These are phyloP conservation scores for Tiliqua scincoides DNA, from an alignment of 2,113 vertebrate genomes.

Conservation along the genomic window DNA sequence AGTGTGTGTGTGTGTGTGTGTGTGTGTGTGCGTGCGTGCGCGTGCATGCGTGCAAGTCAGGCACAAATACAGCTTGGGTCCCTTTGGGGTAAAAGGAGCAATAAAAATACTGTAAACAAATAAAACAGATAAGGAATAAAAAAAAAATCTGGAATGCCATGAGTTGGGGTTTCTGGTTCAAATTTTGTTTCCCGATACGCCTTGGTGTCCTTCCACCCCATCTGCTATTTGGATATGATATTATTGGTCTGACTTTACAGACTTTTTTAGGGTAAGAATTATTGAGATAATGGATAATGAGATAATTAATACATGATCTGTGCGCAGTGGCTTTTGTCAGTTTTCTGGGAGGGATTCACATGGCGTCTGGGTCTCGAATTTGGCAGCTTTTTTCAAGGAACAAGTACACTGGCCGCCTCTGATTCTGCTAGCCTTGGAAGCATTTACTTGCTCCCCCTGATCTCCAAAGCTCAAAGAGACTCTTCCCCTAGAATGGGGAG, in stretches of 20 bases:
- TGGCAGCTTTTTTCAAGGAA: constrained; percentile 26
- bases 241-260: background rate
- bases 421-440: background rate
- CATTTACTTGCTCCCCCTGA: background rate
- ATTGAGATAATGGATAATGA: background rate
- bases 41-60: too few relatives aligned
- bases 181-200: background rate
- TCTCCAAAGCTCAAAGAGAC: constrained; percentile 6
- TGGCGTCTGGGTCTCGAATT: background rate
- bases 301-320: background rate
- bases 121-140: too few relatives aligned
- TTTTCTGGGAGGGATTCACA: background rate
- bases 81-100: too few relatives aligned
- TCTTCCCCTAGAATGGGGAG: background rate
- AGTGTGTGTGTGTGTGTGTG: too few relatives aligned
- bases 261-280: background rate
- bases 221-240: background rate
- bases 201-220: background rate
- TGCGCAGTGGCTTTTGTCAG: constrained; percentile 3
- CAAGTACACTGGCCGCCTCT: background rate
- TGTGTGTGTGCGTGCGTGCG: too few relatives aligned
- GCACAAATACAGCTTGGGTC: too few relatives aligned
- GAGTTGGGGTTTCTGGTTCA: background rate
- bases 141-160: background rate
- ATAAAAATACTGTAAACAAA: too few relatives aligned